phyloP scores from a whole-genome alignment of 2,113 vertebrate species.

The Trematomus loennbergii region DNA sequence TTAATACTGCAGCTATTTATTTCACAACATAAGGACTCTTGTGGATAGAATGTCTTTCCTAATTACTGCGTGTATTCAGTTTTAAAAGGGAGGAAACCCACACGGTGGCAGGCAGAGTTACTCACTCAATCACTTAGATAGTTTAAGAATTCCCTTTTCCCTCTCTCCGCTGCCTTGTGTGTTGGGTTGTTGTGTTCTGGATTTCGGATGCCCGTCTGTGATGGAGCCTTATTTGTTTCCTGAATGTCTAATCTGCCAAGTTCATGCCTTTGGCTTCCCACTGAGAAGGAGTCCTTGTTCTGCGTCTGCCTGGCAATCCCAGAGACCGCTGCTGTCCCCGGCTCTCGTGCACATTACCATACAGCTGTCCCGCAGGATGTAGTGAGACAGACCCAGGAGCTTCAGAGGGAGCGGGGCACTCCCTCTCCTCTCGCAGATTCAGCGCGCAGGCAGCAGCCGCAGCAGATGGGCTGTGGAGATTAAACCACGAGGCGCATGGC shows the following conservation, averaged over 20 bases:
- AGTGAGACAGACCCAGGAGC: constrained; percentile 82
- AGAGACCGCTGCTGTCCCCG: constrained; percentile 91
- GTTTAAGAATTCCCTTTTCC: constrained; percentile 31
- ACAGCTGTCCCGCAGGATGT: constrained; percentile 96
- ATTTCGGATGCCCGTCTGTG: constrained; percentile 71
- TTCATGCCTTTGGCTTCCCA: constrained; percentile 89
- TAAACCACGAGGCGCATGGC: constrained; percentile 86
- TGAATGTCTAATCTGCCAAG: constrained; percentile 93
- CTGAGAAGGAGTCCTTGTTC: constrained; percentile 90
- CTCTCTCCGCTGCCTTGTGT: constrained; percentile 46
- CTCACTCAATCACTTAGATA: constrained; percentile 40
- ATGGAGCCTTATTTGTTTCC: constrained; percentile 84
- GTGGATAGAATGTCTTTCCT: not conserved
- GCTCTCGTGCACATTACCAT: constrained; percentile 94
- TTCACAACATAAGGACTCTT: not conserved
- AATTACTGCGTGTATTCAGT: constrained; percentile 29
- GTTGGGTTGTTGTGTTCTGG: constrained; percentile 62
- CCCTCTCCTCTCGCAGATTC: constrained; percentile 65
- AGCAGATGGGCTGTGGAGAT: constrained; percentile 94
- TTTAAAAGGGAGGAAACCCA: constrained; percentile 28
- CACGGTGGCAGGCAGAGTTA: constrained; percentile 46
- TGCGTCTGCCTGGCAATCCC: constrained; percentile 87
- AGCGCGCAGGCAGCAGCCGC: constrained; percentile 69
- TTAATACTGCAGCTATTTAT: constrained; percentile 2
- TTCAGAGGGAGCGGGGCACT: constrained; percentile 67